These are phyloP conservation scores for Diuraphis noxia DNA, from an alignment of 1,140 invertebrate species.

Conservation along the genomic window DNA sequence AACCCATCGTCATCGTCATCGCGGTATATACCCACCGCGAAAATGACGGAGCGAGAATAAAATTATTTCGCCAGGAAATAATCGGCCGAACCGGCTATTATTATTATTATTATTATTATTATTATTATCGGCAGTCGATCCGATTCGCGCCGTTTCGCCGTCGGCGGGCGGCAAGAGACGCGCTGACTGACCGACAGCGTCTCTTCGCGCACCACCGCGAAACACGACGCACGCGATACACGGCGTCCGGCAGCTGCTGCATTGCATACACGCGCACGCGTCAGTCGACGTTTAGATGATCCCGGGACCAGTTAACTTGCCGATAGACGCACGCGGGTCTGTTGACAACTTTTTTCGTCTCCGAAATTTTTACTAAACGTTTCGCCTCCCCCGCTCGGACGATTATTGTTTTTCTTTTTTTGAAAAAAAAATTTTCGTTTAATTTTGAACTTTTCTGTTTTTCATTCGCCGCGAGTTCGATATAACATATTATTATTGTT, in stretches of 20 bases:
- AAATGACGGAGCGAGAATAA: too few species aligned
- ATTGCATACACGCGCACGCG: not conserved
- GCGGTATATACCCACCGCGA: too few species aligned
- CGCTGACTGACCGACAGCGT: not conserved
- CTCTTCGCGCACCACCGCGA: not conserved
- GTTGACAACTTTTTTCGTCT: constrained; percentile 4
- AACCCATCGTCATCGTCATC: too few species aligned
- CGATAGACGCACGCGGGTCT: not conserved
- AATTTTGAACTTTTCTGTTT: not conserved
- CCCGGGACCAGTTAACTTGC: constrained; percentile 27
- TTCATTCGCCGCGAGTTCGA: not conserved
- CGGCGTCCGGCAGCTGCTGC: not conserved
- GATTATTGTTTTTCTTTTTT: too few species aligned
- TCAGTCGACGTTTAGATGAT: constrained; percentile 27
- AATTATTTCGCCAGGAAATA: not conserved
- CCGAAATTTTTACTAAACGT: not conserved
- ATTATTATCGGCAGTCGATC: not conserved
- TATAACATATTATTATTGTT: not conserved
- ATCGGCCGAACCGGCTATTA: too few species aligned
- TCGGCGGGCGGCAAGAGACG: too few species aligned
- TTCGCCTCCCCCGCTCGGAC: too few species aligned
- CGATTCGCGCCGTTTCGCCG: not conserved
- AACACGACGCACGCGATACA: not conserved
- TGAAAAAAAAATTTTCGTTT: not conserved
- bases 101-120: too few species aligned